Evolutionary conservation across 1,140 invertebrate species (phyloP), one percentile per base, ranked within the genome.

Genomic region (Monomorium pharaonis): DNA sequence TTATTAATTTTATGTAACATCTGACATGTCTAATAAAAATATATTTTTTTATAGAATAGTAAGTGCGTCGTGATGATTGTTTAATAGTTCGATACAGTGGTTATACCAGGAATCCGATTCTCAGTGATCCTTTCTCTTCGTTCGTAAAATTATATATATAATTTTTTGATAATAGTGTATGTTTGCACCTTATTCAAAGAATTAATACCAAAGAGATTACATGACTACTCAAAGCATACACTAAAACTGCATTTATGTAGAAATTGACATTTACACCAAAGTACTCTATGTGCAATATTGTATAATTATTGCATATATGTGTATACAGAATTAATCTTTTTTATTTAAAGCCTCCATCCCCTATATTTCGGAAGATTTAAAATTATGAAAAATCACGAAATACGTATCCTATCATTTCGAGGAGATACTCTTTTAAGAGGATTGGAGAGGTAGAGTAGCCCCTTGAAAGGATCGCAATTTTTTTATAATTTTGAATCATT

Each of bases 1-100:
- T 60, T 7, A 27, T 86, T 81, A 37, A 44, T 42, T 76, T 65
- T 70, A 7, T 54, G 54, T 56, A 88, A 86, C 72, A 76, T 81
- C 16, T 42, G n/a, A 75, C 56, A 0, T 14, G 33, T 67, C 18
- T 27, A 72, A 83, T 37, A 18, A 12, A 83, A 33, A 72, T 47
- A n/a, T 27, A 56, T 33, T 70, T 81, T 70, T 81, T 69, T 27
- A 33, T 33, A 16, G 18, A 16, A 54, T 16, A 42, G 37, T 62
- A 10, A 6, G n/a, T 80, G 30, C 30, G 3, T 33, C 27, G 18
- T 5, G 24, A 1, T 44, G 12, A 77, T 54, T 70, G 16, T 5
- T 49, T 51, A 30, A 12, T 78, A 3, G n/a, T 56, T 70, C 6
- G 51, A 58, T 30, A 81, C 58, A 65, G 12, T 24, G 44, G 6